Conservation (phyloP, 2,797 vertebrate genomes). For the Parauchenoglanis punctatus region DNA sequence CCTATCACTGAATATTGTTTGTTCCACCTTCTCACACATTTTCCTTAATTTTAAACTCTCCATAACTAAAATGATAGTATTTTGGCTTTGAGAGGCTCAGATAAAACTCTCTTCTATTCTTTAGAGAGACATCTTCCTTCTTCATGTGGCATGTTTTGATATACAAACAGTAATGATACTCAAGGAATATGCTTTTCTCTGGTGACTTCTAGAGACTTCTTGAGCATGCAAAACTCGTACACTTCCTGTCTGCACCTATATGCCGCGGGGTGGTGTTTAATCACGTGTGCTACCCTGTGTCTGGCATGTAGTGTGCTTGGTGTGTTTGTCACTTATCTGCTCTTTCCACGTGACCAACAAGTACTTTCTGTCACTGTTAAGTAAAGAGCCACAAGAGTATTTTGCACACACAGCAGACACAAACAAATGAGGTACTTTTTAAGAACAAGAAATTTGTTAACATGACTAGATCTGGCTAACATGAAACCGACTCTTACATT, state of each 20-base stretch:
- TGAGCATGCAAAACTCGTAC: background rate
- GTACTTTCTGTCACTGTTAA: background rate
- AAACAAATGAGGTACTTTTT: background rate
- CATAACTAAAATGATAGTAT: background rate
- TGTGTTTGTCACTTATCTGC: slow-evolving; percentile 12
- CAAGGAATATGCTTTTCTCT: background rate
- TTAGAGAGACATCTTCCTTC: background rate
- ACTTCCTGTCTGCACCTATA: slow-evolving; percentile 4
- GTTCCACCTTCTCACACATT: background rate
- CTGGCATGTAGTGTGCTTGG: background rate
- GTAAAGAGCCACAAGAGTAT: background rate
- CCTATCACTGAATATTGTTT: background rate
- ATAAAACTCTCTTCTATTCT: background rate
- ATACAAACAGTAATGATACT: background rate
- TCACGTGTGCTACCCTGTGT: background rate
- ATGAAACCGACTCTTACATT: background rate
- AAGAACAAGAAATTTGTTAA: background rate
- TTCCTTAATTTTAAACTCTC: too few species aligned
- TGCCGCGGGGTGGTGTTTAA: background rate
- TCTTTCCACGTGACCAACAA: background rate
- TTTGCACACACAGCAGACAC: background rate
- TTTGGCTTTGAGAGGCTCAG: background rate
- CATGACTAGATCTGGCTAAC: background rate
- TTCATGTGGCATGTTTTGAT: background rate
- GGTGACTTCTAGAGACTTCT: background rate